These are phyloP conservation scores for Tretioscincus oriximinensis DNA, from an alignment of 2,113 vertebrate genomes.

Conservation along the genomic window DNA sequence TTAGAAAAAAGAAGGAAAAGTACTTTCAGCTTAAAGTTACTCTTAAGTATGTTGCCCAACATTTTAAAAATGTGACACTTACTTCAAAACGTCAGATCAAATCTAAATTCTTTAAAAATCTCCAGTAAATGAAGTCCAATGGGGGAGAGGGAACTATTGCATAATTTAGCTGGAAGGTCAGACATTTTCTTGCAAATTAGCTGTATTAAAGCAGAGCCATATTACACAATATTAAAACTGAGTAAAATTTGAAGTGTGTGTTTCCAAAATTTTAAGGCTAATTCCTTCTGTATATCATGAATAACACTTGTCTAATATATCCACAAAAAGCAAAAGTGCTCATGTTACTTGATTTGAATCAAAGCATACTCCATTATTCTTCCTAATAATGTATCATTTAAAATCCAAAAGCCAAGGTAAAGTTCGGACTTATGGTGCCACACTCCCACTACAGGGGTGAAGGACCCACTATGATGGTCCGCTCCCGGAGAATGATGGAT, in stretches of 20 bases:
- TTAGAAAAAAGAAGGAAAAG: slow-evolving; percentile 32
- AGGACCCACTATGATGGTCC: too few relatives aligned
- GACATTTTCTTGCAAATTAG: slow-evolving; percentile 33
- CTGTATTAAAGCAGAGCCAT: slow-evolving; percentile 34
- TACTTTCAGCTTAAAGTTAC: slow-evolving; percentile 20
- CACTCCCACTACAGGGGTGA: too few relatives aligned
- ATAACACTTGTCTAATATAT: neutral
- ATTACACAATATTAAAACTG: slow-evolving; percentile 23
- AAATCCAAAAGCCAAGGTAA: slow-evolving; percentile 66
- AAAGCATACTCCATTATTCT: slow-evolving; percentile 46
- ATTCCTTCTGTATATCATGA: slow-evolving; percentile 34
- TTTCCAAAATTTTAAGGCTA: slow-evolving; percentile 7
- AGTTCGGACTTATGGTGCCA: too few relatives aligned
- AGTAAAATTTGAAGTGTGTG: slow-evolving; percentile 8
- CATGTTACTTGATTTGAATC: slow-evolving; percentile 50
- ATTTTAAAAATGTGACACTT: slow-evolving; percentile 30
- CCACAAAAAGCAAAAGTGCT: slow-evolving; percentile 8
- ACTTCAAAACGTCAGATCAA: slow-evolving; percentile 30
- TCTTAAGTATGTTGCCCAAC: slow-evolving; percentile 43
- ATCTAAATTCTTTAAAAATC: slow-evolving; percentile 28
- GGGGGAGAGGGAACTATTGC: slow-evolving; percentile 31
- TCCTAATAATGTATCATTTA: slow-evolving; percentile 45
- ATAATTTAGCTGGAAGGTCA: slow-evolving; percentile 29
- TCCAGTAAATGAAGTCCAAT: neutral
- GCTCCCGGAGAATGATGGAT: too few relatives aligned